Percentiles rank a stretch among this genome's conserved stretches.
Evolutionary conservation across 2,888 invertebrate genomes (phyloP).

Genomic region (Clitarchus hookeri): DNA sequence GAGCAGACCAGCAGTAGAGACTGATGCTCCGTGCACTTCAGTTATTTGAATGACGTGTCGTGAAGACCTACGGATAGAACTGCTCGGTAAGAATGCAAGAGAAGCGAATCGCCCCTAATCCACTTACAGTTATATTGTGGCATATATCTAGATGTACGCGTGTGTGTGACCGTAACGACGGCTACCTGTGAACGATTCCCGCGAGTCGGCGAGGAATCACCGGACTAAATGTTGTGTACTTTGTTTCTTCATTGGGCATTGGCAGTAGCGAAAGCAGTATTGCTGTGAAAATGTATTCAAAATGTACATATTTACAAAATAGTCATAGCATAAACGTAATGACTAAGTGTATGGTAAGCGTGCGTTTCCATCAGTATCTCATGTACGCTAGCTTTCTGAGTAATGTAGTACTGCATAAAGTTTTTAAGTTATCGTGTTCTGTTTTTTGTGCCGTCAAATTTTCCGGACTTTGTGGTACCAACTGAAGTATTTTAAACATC

Average conservation of each 20-base stretch:
- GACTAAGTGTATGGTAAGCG: not conserved
- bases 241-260: conserved; percentile 8
- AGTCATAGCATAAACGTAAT: not conserved
- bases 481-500: not conserved
- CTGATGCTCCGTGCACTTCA: too few relatives aligned
- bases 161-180: not conserved
- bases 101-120: not conserved
- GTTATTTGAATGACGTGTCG: not conserved
- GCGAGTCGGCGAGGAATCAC: not conserved
- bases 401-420: not conserved
- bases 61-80: not conserved
- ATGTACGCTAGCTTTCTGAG: not conserved
- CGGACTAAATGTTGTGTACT: not conserved
- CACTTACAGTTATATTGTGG: not conserved
- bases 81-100: not conserved
- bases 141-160: not conserved
- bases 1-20: not conserved
- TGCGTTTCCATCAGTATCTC: not conserved
- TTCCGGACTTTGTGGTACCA: not conserved
- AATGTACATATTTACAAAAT: conserved; percentile 1
- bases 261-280: not conserved
- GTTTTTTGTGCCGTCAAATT: not conserved
- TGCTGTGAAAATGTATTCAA: conserved; percentile 5
- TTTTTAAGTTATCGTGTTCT: not conserved
- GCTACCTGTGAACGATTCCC: not conserved